phyloP scores from a whole-genome alignment of 2,888 invertebrate species.

The Cenopis cana region DNA sequence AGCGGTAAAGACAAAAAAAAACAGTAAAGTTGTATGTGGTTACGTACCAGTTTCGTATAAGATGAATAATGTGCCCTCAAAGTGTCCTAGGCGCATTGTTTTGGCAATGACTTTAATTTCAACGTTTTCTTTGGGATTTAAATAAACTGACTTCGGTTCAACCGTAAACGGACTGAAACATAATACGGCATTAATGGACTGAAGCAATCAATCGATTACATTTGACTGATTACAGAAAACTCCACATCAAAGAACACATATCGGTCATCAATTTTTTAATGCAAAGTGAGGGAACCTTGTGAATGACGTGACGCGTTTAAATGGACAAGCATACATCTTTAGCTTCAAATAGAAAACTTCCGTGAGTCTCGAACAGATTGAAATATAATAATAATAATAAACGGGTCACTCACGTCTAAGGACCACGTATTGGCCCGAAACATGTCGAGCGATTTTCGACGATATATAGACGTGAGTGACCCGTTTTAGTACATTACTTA shows the following conservation, averaged over 20 bases:
- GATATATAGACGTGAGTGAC: no score
- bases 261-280: not conserved
- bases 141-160: slow-evolving; percentile 78
- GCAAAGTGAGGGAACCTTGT: no score
- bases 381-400: no score
- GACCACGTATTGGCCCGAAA: no score
- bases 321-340: no score
- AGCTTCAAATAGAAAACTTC: no score
- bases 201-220: no score
- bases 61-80: slow-evolving; percentile 63
- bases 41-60: slow-evolving; percentile 72
- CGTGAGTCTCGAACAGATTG: no score
- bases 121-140: slow-evolving; percentile 77
- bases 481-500: no score
- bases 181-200: not conserved
- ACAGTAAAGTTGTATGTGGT: not conserved
- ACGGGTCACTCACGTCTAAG: no score
- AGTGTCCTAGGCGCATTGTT: slow-evolving; percentile 75
- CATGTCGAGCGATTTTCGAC: no score
- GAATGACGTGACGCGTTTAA: no score
- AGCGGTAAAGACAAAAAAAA: not conserved
- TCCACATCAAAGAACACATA: not conserved
- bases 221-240: not conserved
- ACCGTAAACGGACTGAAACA: slow-evolving; percentile 80
- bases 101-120: slow-evolving; percentile 81